phyloP scores from a whole-genome alignment of 2,113 vertebrate genomes.

The Chlamydotis undulata region DNA sequence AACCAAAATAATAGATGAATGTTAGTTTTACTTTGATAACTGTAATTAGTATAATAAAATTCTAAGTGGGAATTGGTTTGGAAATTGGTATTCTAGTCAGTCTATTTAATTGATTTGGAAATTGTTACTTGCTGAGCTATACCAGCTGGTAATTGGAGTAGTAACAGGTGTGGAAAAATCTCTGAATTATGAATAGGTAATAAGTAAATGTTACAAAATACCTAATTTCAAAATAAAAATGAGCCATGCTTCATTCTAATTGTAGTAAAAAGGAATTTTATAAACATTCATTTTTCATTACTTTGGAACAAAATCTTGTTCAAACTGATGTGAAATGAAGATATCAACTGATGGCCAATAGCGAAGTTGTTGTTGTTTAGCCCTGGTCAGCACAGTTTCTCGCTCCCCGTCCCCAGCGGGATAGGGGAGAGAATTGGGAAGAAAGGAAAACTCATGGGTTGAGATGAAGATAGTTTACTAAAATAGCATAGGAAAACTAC shows the following conservation, averaged over 20 bases:
- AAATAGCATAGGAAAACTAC: no score
- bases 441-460: no score
- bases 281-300: neutral
- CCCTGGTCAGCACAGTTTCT: no score
- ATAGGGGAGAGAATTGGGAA: no score
- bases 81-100: neutral
- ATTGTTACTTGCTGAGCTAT: neutral
- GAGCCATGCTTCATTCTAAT: neutral
- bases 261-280: neutral
- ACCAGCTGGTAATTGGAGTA: neutral
- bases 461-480: no score
- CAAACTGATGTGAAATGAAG: neutral
- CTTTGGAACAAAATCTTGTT: neutral
- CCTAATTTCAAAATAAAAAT: neutral
- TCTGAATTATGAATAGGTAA: neutral
- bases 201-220: neutral
- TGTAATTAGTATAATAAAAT: neutral
- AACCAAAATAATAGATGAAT: neutral
- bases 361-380: neutral
- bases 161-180: neutral
- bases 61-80: neutral
- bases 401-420: no score
- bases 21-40: neutral
- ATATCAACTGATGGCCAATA: neutral
- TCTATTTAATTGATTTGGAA: neutral